Conservation (phyloP, 2,113 vertebrate genomes). For the Chionomys nivalis region DNA sequence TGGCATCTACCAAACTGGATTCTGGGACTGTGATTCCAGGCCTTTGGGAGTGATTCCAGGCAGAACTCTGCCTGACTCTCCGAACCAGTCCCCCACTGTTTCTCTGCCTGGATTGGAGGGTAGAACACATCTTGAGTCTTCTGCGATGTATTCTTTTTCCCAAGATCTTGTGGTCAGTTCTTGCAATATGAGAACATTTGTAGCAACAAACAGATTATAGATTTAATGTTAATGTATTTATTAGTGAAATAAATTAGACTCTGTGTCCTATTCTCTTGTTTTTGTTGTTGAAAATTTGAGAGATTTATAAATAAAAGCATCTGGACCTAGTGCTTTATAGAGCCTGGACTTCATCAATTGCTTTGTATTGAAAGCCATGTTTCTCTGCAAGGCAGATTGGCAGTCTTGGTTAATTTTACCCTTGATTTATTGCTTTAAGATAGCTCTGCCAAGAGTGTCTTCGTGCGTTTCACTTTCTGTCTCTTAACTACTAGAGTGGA, state of each 20-base stretch:
- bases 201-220: slow-evolving; percentile 3
- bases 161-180: background rate
- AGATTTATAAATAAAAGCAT: slow-evolving; percentile 2
- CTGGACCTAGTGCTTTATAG: background rate
- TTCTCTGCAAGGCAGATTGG: background rate
- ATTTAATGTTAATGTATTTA: background rate
- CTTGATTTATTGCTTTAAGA: slow-evolving; percentile 20
- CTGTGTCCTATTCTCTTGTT: background rate
- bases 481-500: slow-evolving; percentile 22
- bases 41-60: accelerated
- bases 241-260: slow-evolving; percentile 30
- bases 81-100: background rate
- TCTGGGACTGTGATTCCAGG: background rate
- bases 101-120: background rate
- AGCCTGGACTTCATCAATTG: background rate
- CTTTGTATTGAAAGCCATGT: background rate
- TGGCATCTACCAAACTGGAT: background rate
- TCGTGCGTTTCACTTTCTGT: slow-evolving; percentile 29
- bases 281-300: slow-evolving; percentile 32
- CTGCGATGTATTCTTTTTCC: background rate
- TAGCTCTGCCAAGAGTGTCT: background rate
- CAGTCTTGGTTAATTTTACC: slow-evolving; percentile 26
- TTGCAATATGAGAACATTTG: background rate
- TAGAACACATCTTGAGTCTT: background rate
- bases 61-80: background rate